phyloP scores from a whole-genome alignment of 1,140 invertebrate species.

The Chrysopa pallens region DNA sequence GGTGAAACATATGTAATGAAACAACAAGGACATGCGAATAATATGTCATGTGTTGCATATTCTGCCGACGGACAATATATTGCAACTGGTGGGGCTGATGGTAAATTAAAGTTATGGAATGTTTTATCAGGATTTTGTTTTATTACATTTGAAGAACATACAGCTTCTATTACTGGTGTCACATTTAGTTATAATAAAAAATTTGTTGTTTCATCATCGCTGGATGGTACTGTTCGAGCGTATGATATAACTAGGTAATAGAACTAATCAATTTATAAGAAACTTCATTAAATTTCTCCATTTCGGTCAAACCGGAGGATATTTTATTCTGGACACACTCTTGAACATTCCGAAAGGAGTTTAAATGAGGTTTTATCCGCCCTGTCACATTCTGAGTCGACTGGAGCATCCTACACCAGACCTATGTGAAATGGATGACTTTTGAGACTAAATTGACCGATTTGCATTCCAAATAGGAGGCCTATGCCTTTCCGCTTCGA shows the following conservation, averaged over 20 bases:
- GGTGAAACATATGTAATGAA: conserved; percentile 93
- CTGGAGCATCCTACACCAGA: too few relatives aligned
- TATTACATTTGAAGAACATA: conserved; percentile 86
- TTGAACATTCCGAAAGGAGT: too few relatives aligned
- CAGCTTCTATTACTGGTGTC: conserved; percentile 58
- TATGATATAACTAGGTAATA: conserved; percentile 73
- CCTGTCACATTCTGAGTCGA: too few relatives aligned
- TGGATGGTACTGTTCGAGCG: conserved; percentile 90
- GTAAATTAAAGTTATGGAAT: conserved; percentile 95
- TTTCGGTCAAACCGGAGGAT: too few relatives aligned
- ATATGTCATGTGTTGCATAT: conserved; percentile 75
- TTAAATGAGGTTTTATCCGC: too few relatives aligned
- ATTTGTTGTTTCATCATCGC: conserved; percentile 75
- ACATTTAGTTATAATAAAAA: conserved; percentile 80
- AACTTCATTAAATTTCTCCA: too few relatives aligned
- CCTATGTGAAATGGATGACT: too few relatives aligned
- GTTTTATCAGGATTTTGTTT: conserved; percentile 79
- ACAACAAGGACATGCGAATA: conserved; percentile 84
- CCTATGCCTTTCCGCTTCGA: too few relatives aligned
- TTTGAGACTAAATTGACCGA: too few relatives aligned
- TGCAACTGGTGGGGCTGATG: conserved; percentile 86
- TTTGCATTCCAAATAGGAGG: too few relatives aligned
- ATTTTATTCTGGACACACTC: too few relatives aligned
- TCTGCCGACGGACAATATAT: conserved; percentile 82
- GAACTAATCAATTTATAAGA: too few relatives aligned